Evolutionary conservation across 2,113 vertebrate species (phyloP), one percentile per base, ranked within the genome.

Genomic region (Paralichthys olivaceus): DNA sequence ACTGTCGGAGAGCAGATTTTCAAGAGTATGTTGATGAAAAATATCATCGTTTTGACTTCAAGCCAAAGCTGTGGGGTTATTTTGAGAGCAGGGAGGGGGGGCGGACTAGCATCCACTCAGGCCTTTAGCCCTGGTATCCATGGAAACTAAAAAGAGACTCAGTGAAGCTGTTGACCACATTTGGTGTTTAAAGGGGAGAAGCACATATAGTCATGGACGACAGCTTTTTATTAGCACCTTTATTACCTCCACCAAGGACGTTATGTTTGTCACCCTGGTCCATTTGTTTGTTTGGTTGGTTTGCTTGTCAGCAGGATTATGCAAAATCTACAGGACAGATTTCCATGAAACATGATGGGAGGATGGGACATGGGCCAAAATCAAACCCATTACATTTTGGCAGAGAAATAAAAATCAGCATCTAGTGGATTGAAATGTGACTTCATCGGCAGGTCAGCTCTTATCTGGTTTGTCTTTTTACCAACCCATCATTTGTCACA

Each of bases 61-160:
- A 49, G 63, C 63, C 61, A 58, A 37, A 76, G 26, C 59, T 37
- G 37, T 34, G 7, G 26, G 6, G 85, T 75, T 19, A 49, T 37
- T 55, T 55, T 2, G 12, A 59, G 69, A 22, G 37, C 1, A 14
- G 32, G 23, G 5, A 69, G 23, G 51, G 13, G 19, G 28, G 60
- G 25, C n/a, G 15, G 72, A 45, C 37, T 25, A 55, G 56, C 2
- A 32, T 60, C 73, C 65, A 82, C 45, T 69, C 45, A 75, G 63
- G 54, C 69, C 67, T 64, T 77, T 40, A 80, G 71, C 37, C 6
- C 53, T 57, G 6, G 87, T 91, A 78, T 76, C 87, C 78, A 86
- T 83, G 80, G 87, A 83, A 93, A 92, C 89, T 59, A 69, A 58
- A 77, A 73, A 83, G 63, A 4, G 11, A 86, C 59, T 65, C 71